These are phyloP conservation scores for Rhagonycha fulva DNA, from an alignment of 2,888 invertebrate genomes.

Conservation along the genomic window DNA sequence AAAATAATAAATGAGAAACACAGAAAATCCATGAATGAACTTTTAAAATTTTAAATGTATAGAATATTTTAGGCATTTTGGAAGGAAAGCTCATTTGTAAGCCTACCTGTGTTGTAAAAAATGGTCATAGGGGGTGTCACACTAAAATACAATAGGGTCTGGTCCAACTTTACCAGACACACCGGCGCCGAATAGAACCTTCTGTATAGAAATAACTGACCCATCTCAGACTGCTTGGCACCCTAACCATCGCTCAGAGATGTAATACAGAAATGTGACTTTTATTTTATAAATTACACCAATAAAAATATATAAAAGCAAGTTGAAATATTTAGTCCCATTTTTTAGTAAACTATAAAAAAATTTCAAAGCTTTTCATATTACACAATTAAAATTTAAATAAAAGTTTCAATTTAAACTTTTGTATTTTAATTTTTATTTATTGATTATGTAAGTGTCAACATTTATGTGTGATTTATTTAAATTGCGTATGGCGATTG, in stretches of 20 bases:
- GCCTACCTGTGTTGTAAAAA: constrained; percentile 37
- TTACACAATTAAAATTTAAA: no score
- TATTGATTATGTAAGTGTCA: neutral
- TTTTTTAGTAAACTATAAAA: neutral
- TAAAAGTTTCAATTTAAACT: neutral
- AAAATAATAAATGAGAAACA: constrained; percentile 37
- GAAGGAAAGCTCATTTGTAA: constrained; percentile 36
- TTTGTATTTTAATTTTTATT: neutral
- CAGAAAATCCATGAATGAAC: constrained; percentile 37
- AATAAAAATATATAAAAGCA: neutral
- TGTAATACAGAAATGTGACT: constrained; percentile 18
- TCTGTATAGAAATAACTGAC: constrained; percentile 20
- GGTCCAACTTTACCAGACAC: constrained; percentile 34
- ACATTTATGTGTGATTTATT: neutral
- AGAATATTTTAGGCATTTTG: constrained; percentile 38
- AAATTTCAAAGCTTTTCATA: neutral
- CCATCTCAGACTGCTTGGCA: constrained; percentile 37
- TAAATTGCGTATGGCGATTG: neutral
- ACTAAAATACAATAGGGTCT: constrained; percentile 27
- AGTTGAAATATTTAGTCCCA: neutral
- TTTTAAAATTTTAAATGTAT: constrained; percentile 35
- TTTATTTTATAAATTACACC: neutral
- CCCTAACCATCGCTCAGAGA: constrained; percentile 28
- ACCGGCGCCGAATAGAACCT: constrained; percentile 38
- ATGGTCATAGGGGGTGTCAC: constrained; percentile 29